These are phyloP conservation scores for Spodoptera picta DNA, from an alignment of 2,888 invertebrate species.

Conservation along the genomic window DNA sequence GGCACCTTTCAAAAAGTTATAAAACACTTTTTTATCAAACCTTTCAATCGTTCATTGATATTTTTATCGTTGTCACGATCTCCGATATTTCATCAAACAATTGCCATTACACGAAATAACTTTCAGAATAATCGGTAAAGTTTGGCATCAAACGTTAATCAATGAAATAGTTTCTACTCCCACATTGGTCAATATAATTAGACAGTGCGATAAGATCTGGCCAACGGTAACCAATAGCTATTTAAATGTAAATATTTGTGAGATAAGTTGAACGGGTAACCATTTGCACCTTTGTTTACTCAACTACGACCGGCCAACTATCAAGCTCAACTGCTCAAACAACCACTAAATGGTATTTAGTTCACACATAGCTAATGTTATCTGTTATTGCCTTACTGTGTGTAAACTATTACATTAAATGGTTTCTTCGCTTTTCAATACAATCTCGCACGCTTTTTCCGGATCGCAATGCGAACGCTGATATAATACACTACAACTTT, in stretches of 20 bases:
- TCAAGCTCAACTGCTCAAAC: slow-evolving; percentile 49
- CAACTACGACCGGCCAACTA: slow-evolving; percentile 51
- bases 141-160: slow-evolving; percentile 50
- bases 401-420: slow-evolving; percentile 22
- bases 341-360: slow-evolving; percentile 49
- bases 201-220: slow-evolving; percentile 55
- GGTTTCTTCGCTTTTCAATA: slow-evolving; percentile 37
- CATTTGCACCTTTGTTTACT: slow-evolving; percentile 62
- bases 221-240: slow-evolving; percentile 53
- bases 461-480: slow-evolving; percentile 15
- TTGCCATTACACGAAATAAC: slow-evolving; percentile 49
- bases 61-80: slow-evolving; percentile 42
- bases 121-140: slow-evolving; percentile 43
- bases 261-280: slow-evolving; percentile 48
- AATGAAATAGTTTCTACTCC: slow-evolving; percentile 54
- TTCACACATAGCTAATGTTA: slow-evolving; percentile 53
- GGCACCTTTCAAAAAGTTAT: slow-evolving; percentile 19
- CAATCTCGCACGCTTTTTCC: slow-evolving; percentile 29
- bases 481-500: slow-evolving; percentile 15
- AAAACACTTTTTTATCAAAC: slow-evolving; percentile 16
- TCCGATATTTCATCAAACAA: slow-evolving; percentile 47
- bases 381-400: slow-evolving; percentile 25
- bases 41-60: slow-evolving; percentile 24
- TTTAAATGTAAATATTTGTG: slow-evolving; percentile 61
- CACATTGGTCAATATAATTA: slow-evolving; percentile 59